phyloP scores from a whole-genome alignment of 2,113 vertebrate genomes.

The Grallaria varia region DNA sequence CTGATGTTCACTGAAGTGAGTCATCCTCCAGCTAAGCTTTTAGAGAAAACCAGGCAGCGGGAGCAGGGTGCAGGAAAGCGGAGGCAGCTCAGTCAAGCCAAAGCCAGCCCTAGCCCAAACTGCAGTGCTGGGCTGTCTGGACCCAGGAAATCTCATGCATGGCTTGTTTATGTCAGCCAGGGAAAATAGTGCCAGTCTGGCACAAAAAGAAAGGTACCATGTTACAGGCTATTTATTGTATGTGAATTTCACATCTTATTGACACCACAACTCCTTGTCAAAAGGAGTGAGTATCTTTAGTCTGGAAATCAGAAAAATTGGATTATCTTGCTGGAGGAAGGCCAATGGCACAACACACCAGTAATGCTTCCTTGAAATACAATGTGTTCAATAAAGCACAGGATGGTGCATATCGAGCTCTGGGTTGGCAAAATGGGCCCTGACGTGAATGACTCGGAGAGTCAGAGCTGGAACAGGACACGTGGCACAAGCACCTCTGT shows the following conservation, averaged over 20 bases:
- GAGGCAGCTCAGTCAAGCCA: background rate
- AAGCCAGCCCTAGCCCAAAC: background rate
- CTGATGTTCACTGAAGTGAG: slow-evolving; percentile 52
- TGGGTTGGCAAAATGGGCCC: background rate
- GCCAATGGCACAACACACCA: background rate
- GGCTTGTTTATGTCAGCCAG: background rate
- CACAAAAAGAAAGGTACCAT: background rate
- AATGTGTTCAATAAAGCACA: background rate
- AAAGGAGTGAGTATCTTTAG: background rate
- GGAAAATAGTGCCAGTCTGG: background rate
- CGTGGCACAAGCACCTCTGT: accelerated
- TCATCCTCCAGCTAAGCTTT: slow-evolving; percentile 49
- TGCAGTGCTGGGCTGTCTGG: background rate
- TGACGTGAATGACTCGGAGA: accelerated
- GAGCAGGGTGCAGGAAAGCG: background rate
- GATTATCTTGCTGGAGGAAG: background rate
- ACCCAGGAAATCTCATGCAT: background rate
- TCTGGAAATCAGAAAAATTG: background rate
- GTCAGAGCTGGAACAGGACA: background rate
- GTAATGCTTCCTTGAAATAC: background rate
- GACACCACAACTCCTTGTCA: background rate
- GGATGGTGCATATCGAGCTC: background rate
- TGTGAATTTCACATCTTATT: background rate
- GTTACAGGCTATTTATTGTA: background rate
- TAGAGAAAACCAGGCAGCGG: background rate